phyloP scores from a whole-genome alignment of 2,113 vertebrate species.

The Narcine bancroftii region DNA sequence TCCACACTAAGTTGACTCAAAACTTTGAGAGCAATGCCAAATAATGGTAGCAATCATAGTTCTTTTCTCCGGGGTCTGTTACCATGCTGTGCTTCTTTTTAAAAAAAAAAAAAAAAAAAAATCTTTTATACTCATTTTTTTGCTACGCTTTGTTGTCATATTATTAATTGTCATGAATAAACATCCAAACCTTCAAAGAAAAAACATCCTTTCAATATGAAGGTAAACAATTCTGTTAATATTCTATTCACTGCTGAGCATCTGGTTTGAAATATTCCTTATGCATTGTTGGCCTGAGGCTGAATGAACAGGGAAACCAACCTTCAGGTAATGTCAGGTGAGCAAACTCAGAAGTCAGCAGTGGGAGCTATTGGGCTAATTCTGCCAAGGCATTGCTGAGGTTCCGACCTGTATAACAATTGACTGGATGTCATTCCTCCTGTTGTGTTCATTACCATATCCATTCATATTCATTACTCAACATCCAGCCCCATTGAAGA shows the following conservation, averaged over 20 bases:
- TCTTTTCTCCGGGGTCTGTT: too few relatives aligned
- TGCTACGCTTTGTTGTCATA: neutral
- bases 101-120: too few relatives aligned
- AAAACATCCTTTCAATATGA: too few relatives aligned
- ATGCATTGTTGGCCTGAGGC: neutral
- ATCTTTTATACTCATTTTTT: neutral
- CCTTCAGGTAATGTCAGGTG: neutral
- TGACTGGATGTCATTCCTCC: neutral
- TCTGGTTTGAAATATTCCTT: neutral
- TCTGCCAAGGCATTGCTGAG: neutral
- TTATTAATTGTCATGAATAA: neutral
- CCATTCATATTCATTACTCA: constrained; percentile 4
- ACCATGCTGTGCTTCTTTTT: too few relatives aligned
- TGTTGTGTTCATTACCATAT: neutral
- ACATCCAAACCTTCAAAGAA: neutral
- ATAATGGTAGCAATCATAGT: neutral
- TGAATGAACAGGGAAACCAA: neutral
- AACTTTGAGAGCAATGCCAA: neutral
- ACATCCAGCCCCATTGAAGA: neutral
- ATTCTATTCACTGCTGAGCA: neutral
- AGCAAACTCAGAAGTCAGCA: neutral
- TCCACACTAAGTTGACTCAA: neutral
- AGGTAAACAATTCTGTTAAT: too few relatives aligned
- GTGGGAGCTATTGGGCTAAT: neutral
- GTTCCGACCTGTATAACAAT: neutral